Conservation (phyloP, 2,113 vertebrate species). For the Cairina moschata region DNA sequence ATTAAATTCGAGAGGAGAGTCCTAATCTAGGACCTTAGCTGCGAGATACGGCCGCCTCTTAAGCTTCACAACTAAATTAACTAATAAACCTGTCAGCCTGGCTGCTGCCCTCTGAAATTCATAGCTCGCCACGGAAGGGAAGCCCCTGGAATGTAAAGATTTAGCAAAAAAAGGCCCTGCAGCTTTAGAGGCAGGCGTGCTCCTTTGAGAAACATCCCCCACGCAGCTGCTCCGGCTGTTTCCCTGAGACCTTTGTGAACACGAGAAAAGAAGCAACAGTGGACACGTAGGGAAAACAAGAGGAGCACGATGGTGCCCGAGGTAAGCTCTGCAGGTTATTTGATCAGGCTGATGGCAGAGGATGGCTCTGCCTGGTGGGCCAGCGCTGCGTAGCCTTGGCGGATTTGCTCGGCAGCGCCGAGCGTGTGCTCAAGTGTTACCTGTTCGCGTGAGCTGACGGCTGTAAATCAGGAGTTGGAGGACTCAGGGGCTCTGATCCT, state of each 20-base stretch:
- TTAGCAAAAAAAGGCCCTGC: not conserved
- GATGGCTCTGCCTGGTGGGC: not conserved
- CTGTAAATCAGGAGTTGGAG: not conserved
- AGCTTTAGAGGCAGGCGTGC: not conserved
- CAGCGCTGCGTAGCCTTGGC: not conserved
- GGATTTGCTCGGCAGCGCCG: not conserved
- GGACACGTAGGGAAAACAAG: not conserved
- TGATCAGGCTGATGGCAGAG: not conserved
- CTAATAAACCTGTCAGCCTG: not conserved
- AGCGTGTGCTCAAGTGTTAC: not conserved
- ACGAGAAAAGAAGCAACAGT: rapidly evolving
- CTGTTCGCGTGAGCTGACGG: not conserved
- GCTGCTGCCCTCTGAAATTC: not conserved
- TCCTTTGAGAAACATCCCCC: not conserved
- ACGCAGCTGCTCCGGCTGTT: rapidly evolving
- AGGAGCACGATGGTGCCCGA: not conserved
- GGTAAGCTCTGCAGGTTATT: not conserved
- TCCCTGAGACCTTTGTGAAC: not conserved
- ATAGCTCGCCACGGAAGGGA: not conserved
- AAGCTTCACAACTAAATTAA: not conserved
- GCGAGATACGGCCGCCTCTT: not conserved
- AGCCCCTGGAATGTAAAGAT: not conserved
- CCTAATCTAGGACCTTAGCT: not conserved
- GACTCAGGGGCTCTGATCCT: not conserved
- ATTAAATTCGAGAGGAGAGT: not conserved